A percentile compares a stretch with the other conserved stretches of the same genome.
Conservation (phyloP, 2,797 vertebrate species). For the Leuciscus waleckii region DNA sequence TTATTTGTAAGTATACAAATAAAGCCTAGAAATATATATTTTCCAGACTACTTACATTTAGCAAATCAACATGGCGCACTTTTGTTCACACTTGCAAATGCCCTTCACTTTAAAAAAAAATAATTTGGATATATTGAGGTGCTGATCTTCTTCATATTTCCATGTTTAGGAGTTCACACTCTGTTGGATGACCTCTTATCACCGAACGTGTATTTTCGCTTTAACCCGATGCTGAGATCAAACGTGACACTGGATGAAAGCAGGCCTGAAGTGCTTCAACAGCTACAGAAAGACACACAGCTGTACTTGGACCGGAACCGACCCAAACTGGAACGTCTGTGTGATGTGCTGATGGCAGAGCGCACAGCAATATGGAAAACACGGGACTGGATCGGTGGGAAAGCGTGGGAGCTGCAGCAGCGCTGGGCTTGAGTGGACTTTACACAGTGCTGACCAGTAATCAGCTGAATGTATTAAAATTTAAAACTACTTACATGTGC, state of each 20-base stretch:
- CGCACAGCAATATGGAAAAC: conserved; percentile 66
- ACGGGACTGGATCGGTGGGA: conserved; percentile 75
- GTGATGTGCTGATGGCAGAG: conserved; percentile 73
- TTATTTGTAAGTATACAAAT: background rate
- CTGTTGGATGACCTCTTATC: conserved; percentile 78
- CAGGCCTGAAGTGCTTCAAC: conserved; percentile 69
- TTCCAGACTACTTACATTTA: background rate
- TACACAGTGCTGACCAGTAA: background rate
- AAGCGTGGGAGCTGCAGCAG: conserved; percentile 77
- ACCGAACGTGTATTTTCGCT: conserved; percentile 79
- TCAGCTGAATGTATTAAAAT: background rate
- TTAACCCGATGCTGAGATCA: conserved; percentile 79
- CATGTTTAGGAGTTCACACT: conserved; percentile 73
- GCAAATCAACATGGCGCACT: background rate
- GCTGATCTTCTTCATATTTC: background rate
- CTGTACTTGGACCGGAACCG: conserved; percentile 76
- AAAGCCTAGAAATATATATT: background rate
- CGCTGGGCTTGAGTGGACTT: conserved; percentile 65
- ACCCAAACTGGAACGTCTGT: conserved; percentile 74
- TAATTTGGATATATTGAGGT: background rate
- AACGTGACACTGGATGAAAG: conserved; percentile 79
- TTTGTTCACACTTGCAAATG: background rate
- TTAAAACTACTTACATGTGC: background rate
- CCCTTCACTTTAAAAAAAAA: background rate
- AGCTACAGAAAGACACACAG: conserved; percentile 74